A percentile compares a stretch with the other conserved stretches of the same genome.
phyloP scores from a whole-genome alignment of 2,888 invertebrate genomes.

The Coremacera marginata region DNA sequence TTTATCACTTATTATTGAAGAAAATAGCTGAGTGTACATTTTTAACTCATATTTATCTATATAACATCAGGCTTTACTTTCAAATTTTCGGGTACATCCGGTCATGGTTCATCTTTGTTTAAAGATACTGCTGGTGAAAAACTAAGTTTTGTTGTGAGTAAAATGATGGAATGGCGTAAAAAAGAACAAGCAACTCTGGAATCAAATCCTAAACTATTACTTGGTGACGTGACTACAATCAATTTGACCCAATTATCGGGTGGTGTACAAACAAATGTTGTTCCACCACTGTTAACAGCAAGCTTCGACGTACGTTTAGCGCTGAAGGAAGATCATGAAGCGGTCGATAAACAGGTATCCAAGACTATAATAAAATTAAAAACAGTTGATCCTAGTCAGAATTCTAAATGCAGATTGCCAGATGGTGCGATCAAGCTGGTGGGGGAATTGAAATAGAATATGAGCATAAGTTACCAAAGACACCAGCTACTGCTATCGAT shows the following conservation, averaged over 20 bases:
- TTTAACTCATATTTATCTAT: not conserved
- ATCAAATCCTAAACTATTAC: slow-evolving; percentile 75
- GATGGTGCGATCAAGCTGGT: slow-evolving; percentile 80
- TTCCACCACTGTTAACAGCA: slow-evolving; percentile 84
- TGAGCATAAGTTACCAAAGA: slow-evolving; percentile 75
- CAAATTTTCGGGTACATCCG: slow-evolving; percentile 84
- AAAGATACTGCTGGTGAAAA: slow-evolving; percentile 89
- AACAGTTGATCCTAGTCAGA: not conserved
- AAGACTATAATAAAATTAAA: slow-evolving; percentile 34
- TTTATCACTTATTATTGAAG: too few species aligned
- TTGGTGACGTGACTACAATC: slow-evolving; percentile 89
- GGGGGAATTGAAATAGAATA: slow-evolving; percentile 77
- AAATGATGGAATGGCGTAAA: slow-evolving; percentile 74
- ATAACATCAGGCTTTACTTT: slow-evolving; percentile 80
- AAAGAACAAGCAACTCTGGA: slow-evolving; percentile 76
- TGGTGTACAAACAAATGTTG: slow-evolving; percentile 91
- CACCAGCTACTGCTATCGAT: slow-evolving; percentile 75
- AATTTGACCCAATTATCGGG: slow-evolving; percentile 88
- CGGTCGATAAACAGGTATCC: slow-evolving; percentile 70
- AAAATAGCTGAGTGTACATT: too few species aligned
- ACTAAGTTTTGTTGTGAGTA: slow-evolving; percentile 78
- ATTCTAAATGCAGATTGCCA: slow-evolving; percentile 61
- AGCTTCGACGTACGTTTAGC: slow-evolving; percentile 81
- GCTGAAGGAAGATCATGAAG: slow-evolving; percentile 57
- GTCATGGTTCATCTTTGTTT: slow-evolving; percentile 87